Evolutionary conservation across 2,113 vertebrate species (phyloP).

Genomic region (Corvus cornix): DNA sequence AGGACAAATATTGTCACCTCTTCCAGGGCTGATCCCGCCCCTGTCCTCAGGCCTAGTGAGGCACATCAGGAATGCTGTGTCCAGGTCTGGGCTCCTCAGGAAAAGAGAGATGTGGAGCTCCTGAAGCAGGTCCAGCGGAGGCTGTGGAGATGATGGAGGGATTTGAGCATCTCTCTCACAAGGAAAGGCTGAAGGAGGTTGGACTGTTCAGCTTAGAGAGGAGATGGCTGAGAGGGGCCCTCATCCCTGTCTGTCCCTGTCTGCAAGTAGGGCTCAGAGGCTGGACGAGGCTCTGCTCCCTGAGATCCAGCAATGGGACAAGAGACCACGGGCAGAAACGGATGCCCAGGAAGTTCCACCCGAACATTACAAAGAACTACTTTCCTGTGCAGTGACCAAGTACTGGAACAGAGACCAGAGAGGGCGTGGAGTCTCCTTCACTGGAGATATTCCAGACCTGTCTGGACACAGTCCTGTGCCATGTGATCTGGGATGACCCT

Average conservation of each 20-base stretch:
- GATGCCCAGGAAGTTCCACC: neutral
- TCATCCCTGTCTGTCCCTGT: neutral
- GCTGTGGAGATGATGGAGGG: neutral
- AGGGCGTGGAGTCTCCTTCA: neutral
- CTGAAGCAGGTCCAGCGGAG: neutral
- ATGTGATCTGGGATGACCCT: neutral
- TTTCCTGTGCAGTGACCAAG: neutral
- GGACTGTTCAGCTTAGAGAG: neutral
- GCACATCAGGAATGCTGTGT: neutral
- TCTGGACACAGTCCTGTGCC: neutral
- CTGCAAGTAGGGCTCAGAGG: neutral
- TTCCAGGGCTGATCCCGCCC: neutral
- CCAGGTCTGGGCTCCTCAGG: neutral
- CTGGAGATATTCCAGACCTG: neutral
- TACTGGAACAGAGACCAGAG: neutral
- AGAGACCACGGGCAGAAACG: neutral
- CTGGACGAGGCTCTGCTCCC: neutral
- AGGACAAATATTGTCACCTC: rapidly evolving
- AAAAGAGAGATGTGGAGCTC: neutral
- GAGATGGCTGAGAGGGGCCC: neutral
- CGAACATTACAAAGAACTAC: rapidly evolving
- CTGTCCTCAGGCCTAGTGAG: neutral
- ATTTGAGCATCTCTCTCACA: neutral
- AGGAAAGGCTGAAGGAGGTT: neutral
- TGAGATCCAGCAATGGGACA: neutral